Evolutionary conservation across 2,888 invertebrate species (phyloP), one percentile per base, ranked within the genome.

Genomic region (Chloroclysta siterata): DNA sequence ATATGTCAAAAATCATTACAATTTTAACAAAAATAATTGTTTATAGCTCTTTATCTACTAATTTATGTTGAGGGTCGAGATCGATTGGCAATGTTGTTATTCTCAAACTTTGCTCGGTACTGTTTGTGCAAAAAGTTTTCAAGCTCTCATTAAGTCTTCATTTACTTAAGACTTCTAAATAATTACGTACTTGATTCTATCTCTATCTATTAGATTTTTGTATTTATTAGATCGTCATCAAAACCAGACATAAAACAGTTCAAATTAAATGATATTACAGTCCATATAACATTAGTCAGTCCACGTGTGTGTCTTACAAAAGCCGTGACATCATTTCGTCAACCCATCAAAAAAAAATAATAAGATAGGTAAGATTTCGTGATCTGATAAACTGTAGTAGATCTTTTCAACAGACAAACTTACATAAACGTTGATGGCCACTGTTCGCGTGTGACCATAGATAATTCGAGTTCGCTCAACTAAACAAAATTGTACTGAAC

Each of bases 101-200:
- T 80, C 79, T 78, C 86, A 86, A 88, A 83, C 72, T 84, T 81
- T 79, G 17, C n/a, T 13, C 15, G 6, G 22, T 55, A 58, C 22
- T 58, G 46, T 53, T 57, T 65, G 17, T 22, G 22, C 52, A 42
- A 65, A 60, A 62, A 60, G 53, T 65, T 65, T 52, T 5, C 0
- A 17, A 11, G 10, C 48, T 52, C 48, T 48, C 53, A 55, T 55
- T 46, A 42, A 51, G 15, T 61, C 46, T 46, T 60, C 28, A 41
- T 52, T 50, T 61, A 56, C 56, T 41, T 53, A 56, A 47, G 39
- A 59, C 53, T 41, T 47, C 5, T 42, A 51, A 42, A 28, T 48
- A 36, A 33, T 3, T 46, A 54, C 47, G 17, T 50, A 14, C 41
- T 36, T 52, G 44, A 52, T 44, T 58, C 22, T 5, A n/a, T n/a